Evolutionary conservation across 2,888 invertebrate genomes (phyloP).

Genomic region (Belgica antarctica): DNA sequence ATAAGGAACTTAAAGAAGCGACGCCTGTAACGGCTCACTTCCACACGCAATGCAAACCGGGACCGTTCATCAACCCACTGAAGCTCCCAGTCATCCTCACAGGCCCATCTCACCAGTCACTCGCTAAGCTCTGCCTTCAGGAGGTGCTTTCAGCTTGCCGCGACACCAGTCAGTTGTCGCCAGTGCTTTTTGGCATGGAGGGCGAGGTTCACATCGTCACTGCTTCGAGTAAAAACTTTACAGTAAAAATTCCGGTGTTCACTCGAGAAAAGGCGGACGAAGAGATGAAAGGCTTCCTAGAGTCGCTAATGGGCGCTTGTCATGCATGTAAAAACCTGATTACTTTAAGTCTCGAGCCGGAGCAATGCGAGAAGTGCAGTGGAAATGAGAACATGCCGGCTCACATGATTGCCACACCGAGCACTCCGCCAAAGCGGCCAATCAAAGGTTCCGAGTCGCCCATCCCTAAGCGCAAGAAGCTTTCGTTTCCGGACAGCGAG

Average conservation of each 20-base stretch:
- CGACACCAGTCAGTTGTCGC: conserved; percentile 53
- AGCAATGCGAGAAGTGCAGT: conserved; percentile 54
- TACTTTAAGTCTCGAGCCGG: conserved; percentile 53
- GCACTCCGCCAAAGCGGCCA: conserved; percentile 49
- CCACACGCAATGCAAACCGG: conserved; percentile 57
- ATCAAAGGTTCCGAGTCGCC: conserved; percentile 52
- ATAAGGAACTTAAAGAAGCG: conserved; percentile 55
- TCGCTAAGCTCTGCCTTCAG: conserved; percentile 54
- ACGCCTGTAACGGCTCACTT: conserved; percentile 59
- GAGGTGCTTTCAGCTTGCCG: conserved; percentile 55
- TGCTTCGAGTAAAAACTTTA: conserved; percentile 55
- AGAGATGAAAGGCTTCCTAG: conserved; percentile 53
- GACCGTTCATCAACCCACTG: conserved; percentile 51
- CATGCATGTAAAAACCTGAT: conserved; percentile 54
- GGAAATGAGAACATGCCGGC: background rate
- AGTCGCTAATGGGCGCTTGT: conserved; percentile 54
- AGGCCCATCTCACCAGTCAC: conserved; percentile 56
- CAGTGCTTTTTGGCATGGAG: conserved; percentile 52
- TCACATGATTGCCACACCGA: conserved; percentile 36
- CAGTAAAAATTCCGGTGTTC: conserved; percentile 54
- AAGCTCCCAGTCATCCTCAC: conserved; percentile 57
- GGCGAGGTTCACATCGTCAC: conserved; percentile 56
- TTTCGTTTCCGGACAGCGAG: conserved; percentile 11
- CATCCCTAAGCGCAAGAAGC: conserved; percentile 51
- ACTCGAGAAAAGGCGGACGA: conserved; percentile 49